These are phyloP conservation scores for Myiotriccus ornatus DNA, from an alignment of 2,797 vertebrate species.

Conservation along the genomic window DNA sequence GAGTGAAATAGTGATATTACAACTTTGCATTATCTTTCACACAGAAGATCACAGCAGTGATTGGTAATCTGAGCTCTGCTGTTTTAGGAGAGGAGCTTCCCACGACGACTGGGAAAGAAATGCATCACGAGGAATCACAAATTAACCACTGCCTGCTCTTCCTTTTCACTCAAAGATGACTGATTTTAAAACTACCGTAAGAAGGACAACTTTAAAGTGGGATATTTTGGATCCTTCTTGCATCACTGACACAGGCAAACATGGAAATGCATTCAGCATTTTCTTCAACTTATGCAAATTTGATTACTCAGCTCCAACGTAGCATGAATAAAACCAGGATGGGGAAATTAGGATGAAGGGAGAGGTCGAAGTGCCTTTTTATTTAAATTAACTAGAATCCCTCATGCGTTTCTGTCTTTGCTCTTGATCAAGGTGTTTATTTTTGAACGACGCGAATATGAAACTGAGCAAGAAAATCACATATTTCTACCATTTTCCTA, in stretches of 20 bases:
- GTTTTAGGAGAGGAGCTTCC: neutral
- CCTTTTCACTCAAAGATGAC: neutral
- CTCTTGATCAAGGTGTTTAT: neutral
- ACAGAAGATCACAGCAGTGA: neutral
- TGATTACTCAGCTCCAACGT: constrained; percentile 20
- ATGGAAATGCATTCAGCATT: neutral
- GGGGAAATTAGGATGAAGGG: constrained; percentile 18
- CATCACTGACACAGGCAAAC: neutral
- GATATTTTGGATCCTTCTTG: neutral
- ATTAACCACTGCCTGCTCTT: neutral
- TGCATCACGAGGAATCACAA: neutral
- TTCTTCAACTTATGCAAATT: constrained; percentile 40
- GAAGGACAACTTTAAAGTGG: neutral
- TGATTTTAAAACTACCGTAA: neutral
- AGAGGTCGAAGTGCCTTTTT: neutral
- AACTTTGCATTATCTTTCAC: constrained; percentile 42
- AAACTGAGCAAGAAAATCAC: neutral
- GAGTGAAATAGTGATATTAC: constrained; percentile 41
- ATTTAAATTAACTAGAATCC: constrained; percentile 31
- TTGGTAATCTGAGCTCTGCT: neutral
- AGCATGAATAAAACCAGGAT: neutral
- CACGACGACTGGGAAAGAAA: neutral
- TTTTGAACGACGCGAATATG: neutral
- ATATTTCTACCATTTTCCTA: neutral
- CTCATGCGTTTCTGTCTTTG: neutral